phyloP scores from a whole-genome alignment of 2,113 vertebrate genomes.

The Calypte anna region DNA sequence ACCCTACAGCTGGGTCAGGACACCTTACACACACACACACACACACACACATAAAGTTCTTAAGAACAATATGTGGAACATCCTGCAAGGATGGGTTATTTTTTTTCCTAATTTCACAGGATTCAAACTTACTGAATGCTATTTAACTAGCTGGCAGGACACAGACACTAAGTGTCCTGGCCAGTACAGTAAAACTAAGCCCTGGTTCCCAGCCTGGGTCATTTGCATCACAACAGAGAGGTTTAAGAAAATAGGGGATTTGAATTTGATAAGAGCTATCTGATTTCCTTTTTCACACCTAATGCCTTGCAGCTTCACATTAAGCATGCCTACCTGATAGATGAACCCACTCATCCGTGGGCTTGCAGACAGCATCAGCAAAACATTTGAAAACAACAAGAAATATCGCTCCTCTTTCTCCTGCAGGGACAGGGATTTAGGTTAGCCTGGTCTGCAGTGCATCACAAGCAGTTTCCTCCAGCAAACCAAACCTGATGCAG shows the following conservation, averaged over 20 bases:
- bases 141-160: not conserved
- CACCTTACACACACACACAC: not conserved
- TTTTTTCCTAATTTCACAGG: not conserved
- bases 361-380: slow-evolving; percentile 94
- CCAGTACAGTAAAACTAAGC: not conserved
- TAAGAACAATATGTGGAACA: not conserved
- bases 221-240: not conserved
- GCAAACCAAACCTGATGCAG: not conserved
- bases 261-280: not conserved
- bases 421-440: slow-evolving; percentile 66
- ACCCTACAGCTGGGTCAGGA: not conserved
- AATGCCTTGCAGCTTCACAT: not conserved
- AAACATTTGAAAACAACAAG: slow-evolving; percentile 88
- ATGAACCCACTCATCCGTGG: slow-evolving; percentile 98
- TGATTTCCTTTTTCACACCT: not conserved
- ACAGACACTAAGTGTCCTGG: not conserved
- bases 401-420: slow-evolving; percentile 96
- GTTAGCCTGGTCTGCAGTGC: not conserved
- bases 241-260: not conserved
- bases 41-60: not conserved
- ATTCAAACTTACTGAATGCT: not conserved
- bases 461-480: not conserved
- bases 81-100: accelerated
- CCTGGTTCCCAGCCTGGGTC: not conserved
- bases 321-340: slow-evolving; percentile 86